These are phyloP conservation scores for Hyaena hyaena DNA, from an alignment of 2,113 vertebrate genomes.

Conservation along the genomic window DNA sequence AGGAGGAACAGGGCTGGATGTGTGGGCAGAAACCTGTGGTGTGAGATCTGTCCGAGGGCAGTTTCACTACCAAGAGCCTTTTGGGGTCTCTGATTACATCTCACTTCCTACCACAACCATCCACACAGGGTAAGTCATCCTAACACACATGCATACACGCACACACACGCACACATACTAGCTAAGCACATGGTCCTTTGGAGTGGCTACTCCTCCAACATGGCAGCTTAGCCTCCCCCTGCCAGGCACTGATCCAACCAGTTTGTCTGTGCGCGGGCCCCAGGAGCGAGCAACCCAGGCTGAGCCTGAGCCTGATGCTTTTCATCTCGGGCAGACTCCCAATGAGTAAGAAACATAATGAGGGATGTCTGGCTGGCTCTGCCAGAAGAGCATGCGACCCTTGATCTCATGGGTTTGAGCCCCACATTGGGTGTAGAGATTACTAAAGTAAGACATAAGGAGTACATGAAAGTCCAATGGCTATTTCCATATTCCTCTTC, in stretches of 20 bases:
- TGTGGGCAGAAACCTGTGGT: not conserved
- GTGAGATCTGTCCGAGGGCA: not conserved
- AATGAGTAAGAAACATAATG: not conserved
- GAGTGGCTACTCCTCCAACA: not conserved
- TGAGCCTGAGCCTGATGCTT: not conserved
- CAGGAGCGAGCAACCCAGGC: not conserved
- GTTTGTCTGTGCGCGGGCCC: not conserved
- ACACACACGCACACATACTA: no score
- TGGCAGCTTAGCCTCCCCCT: not conserved
- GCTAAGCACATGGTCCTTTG: not conserved
- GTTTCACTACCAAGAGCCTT: not conserved
- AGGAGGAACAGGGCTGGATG: not conserved
- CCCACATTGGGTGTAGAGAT: no score
- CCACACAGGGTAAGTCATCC: not conserved
- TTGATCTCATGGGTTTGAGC: no score
- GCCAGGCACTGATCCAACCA: not conserved
- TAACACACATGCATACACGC: not conserved
- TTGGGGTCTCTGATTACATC: not conserved
- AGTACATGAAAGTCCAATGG: not conserved
- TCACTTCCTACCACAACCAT: not conserved
- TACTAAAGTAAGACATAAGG: not conserved
- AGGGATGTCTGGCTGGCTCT: no score
- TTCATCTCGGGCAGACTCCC: not conserved
- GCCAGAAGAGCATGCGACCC: no score
- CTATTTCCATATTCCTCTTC: not conserved